Percentiles rank a stretch among this genome's conserved stretches.
Evolutionary conservation across 53 echinoderm and acorn worm species (phyloP).

Genomic region (Henricia sp.): DNA sequence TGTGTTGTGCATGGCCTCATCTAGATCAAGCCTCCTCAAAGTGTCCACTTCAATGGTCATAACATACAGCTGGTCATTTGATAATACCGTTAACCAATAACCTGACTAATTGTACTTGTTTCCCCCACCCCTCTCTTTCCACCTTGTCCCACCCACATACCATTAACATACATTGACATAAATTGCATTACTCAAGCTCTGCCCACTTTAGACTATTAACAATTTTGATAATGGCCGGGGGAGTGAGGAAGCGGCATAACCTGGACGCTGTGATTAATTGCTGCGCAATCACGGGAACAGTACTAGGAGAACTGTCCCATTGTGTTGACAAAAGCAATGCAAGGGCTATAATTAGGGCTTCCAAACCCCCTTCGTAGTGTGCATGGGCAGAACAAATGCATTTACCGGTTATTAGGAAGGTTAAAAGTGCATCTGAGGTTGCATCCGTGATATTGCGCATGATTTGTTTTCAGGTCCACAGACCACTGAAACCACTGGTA

Average conservation of each 20-base stretch:
- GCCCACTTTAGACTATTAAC: conserved; percentile 43
- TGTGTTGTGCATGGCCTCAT: not conserved
- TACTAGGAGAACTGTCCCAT: conserved; percentile 10
- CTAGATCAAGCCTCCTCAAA: conserved; percentile 26
- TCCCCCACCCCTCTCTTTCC: not conserved
- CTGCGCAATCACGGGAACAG: conserved; percentile 5
- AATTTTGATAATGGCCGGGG: conserved; percentile 47
- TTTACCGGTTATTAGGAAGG: conserved; percentile 38
- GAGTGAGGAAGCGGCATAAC: conserved; percentile 33
- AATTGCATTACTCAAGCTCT: conserved; percentile 32
- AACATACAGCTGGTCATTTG: not conserved
- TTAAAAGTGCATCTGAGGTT: conserved; percentile 49
- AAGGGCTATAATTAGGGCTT: conserved; percentile 48
- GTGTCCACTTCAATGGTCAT: not conserved
- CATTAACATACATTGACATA: conserved; percentile 37
- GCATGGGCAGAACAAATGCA: conserved; percentile 32
- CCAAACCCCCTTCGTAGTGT: conserved; percentile 23
- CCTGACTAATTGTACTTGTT: not conserved
- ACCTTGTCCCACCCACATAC: not conserved
- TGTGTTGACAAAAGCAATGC: conserved; percentile 51
- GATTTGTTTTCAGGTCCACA: not conserved
- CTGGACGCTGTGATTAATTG: conserved; percentile 41
- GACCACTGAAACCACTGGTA: not conserved
- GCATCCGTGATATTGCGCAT: not conserved
- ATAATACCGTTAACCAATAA: conserved; percentile 18